phyloP scores from a whole-genome alignment of 2,113 vertebrate genomes.

The Diglossa brunneiventris region DNA sequence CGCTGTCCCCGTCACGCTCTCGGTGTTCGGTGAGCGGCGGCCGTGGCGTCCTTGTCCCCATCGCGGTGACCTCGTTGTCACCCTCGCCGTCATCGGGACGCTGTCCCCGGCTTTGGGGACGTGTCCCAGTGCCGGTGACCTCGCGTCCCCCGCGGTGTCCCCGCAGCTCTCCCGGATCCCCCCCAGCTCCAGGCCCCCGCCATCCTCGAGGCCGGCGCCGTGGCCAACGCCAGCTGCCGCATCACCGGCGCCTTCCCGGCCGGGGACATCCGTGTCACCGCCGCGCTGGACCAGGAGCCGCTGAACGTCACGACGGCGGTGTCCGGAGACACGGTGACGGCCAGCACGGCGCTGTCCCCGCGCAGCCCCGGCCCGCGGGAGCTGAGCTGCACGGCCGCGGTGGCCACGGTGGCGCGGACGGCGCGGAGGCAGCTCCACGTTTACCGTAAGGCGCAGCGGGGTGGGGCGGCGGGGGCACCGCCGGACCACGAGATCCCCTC shows the following conservation, averaged over 20 bases:
- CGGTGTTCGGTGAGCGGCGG: not conserved
- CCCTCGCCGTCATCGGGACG: no score
- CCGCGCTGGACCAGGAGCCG: not conserved
- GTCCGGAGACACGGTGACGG: not conserved
- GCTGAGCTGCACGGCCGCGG: not conserved
- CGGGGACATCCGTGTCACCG: not conserved
- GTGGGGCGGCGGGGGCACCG: no score
- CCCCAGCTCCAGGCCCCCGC: not conserved
- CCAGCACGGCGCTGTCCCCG: rapidly evolving
- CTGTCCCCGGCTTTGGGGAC: not conserved
- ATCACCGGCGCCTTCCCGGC: not conserved
- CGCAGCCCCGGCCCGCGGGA: rapidly evolving
- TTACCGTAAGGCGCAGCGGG: not conserved
- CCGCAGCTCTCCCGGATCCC: not conserved
- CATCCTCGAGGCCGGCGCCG: not conserved
- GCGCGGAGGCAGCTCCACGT: not conserved
- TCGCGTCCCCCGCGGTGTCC: not conserved
- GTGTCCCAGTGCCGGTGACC: not conserved
- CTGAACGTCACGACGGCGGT: not conserved
- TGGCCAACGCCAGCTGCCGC: not conserved
- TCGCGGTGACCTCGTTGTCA: no score
- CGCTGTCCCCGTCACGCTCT: not conserved
- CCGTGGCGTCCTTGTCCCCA: not conserved
- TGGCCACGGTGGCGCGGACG: not conserved
- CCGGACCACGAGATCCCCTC: no score